These are phyloP conservation scores for Nowickia ferox DNA, from an alignment of 2,888 invertebrate species.

Conservation along the genomic window DNA sequence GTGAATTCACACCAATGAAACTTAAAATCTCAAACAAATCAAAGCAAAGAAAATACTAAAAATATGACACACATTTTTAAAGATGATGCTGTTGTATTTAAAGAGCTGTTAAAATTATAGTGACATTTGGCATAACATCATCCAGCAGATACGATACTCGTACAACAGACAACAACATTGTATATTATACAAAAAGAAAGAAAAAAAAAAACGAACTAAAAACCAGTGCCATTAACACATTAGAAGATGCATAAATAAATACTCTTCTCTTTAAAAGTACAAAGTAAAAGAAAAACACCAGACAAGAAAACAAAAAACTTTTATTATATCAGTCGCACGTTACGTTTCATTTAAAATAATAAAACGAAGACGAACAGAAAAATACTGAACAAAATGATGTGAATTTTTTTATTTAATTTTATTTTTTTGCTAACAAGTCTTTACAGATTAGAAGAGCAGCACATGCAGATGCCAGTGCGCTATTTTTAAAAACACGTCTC, in stretches of 20 bases:
- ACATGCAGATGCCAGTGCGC: slow-evolving; percentile 18
- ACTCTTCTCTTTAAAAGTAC: slow-evolving; percentile 3
- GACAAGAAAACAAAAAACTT: neutral
- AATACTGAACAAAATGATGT: slow-evolving; percentile 24
- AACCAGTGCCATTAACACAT: slow-evolving; percentile 57
- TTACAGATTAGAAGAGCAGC: slow-evolving; percentile 42
- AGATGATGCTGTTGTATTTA: slow-evolving; percentile 39
- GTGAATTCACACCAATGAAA: neutral
- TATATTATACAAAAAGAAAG: no score
- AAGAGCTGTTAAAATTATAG: slow-evolving; percentile 65
- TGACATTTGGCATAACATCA: slow-evolving; percentile 59
- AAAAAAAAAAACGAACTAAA: no score
- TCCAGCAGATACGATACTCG: slow-evolving; percentile 6
- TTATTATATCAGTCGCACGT: slow-evolving; percentile 31
- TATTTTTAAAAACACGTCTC: slow-evolving; percentile 50
- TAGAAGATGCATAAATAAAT: slow-evolving; percentile 58
- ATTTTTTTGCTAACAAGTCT: slow-evolving; percentile 51
- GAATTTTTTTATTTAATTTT: slow-evolving; percentile 6
- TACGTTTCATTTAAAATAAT: slow-evolving; percentile 56
- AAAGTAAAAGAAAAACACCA: neutral
- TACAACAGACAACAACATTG: slow-evolving; percentile 6
- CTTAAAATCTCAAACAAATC: slow-evolving; percentile 4
- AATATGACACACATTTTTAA: slow-evolving; percentile 59
- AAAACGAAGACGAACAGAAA: slow-evolving; percentile 9
- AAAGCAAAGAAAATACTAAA: slow-evolving; percentile 2